Evolutionary conservation across 2,113 vertebrate species (phyloP).

Genomic region (Gobiocypris rarus): DNA sequence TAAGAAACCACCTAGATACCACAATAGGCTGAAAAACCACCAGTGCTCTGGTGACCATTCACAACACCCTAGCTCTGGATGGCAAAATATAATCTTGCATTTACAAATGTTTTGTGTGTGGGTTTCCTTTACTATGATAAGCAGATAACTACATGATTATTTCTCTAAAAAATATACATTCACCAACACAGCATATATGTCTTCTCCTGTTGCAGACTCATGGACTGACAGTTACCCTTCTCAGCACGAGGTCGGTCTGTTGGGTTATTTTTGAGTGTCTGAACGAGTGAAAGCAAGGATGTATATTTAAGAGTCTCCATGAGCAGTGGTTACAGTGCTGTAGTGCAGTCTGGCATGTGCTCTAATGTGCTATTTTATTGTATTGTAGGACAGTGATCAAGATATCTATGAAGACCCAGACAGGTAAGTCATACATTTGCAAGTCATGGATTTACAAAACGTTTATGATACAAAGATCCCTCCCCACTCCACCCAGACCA

Average conservation of each 20-base stretch:
- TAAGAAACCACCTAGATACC: background rate
- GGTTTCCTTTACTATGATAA: background rate
- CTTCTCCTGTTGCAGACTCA: slow-evolving; percentile 65
- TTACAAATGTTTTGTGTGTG: background rate
- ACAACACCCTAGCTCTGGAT: background rate
- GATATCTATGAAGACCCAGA: slow-evolving; percentile 76
- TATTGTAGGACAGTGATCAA: slow-evolving; percentile 67
- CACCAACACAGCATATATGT: background rate
- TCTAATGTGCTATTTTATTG: background rate
- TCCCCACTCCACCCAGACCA: background rate
- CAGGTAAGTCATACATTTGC: slow-evolving; percentile 67
- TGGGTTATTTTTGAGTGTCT: background rate
- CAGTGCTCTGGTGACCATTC: background rate
- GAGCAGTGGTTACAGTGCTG: background rate
- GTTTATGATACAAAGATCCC: background rate
- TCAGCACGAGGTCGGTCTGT: slow-evolving; percentile 63
- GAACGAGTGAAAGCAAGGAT: background rate
- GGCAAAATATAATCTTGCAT: background rate
- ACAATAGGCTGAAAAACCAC: background rate
- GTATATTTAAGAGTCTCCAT: background rate
- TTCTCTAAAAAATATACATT: background rate
- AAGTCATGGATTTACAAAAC: background rate
- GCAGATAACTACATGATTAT: background rate
- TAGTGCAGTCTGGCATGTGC: background rate
- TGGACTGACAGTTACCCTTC: slow-evolving; percentile 63